Percentiles rank a stretch among this genome's conserved stretches.
Conservation (phyloP, 2,888 invertebrate genomes). For the Pocota personata region DNA sequence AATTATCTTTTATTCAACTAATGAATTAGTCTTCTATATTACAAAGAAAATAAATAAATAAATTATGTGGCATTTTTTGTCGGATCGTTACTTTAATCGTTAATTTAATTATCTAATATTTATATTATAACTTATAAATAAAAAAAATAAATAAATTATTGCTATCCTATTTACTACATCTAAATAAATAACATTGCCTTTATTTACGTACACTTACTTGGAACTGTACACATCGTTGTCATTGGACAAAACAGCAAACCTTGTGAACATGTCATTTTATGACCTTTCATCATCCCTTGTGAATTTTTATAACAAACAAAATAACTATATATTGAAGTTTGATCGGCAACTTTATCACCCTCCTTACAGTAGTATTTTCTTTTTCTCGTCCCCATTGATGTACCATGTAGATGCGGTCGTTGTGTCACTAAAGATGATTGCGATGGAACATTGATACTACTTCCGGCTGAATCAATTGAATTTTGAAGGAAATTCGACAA, state of each 20-base stretch:
- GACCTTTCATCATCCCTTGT: constrained; percentile 81
- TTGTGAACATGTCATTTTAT: constrained; percentile 83
- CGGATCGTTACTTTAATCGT: background rate
- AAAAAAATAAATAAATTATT: constrained; percentile 42
- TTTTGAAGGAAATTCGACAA: constrained; percentile 52
- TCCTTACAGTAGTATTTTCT: constrained; percentile 82
- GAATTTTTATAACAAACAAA: constrained; percentile 83
- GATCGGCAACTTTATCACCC: constrained; percentile 83
- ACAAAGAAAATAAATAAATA: constrained; percentile 36
- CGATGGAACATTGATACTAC: constrained; percentile 51
- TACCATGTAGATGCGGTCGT: constrained; percentile 17
- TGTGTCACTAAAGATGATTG: constrained; percentile 33
- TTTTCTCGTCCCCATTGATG: constrained; percentile 75
- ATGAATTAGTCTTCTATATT: constrained; percentile 23
- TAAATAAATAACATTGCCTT: background rate
- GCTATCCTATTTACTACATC: background rate
- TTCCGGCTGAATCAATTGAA: constrained; percentile 44
- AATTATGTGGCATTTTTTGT: constrained; percentile 17
- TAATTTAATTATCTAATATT: background rate
- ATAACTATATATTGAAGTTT: constrained; percentile 82
- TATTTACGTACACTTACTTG: constrained; percentile 79
- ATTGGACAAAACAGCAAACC: constrained; percentile 83
- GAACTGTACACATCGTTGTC: constrained; percentile 82
- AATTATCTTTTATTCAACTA: background rate
- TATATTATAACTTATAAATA: constrained; percentile 1